Conservation (phyloP, 2,888 invertebrate genomes). For the Drosophila flavopinicola region DNA sequence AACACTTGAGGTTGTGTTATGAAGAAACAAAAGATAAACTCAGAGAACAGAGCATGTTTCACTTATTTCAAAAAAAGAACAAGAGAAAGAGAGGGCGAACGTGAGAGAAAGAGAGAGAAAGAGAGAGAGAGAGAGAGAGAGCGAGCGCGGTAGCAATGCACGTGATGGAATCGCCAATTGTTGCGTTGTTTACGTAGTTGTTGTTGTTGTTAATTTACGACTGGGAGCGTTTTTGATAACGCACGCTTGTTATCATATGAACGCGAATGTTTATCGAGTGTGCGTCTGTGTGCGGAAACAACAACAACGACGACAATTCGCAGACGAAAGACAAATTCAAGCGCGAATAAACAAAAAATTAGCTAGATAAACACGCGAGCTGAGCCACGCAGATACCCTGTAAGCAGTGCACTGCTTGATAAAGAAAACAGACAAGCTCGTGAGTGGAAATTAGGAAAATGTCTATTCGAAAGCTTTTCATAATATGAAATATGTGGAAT, state of each 20-base stretch:
- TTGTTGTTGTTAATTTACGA: conserved; percentile 44
- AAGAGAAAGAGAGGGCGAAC: neutral
- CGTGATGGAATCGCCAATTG: conserved; percentile 68
- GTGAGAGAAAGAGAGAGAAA: neutral
- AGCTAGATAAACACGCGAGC: neutral
- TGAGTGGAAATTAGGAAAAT: too few species aligned
- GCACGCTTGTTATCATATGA: conserved; percentile 57
- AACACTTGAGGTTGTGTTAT: conserved; percentile 11
- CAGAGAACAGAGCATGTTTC: conserved; percentile 1
- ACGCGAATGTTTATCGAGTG: conserved; percentile 56
- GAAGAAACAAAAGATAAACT: neutral
- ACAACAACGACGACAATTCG: conserved; percentile 29
- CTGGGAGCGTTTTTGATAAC: conserved; percentile 54
- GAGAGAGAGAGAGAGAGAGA: neutral
- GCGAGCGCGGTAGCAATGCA: conserved; percentile 35
- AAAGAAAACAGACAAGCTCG: neutral
- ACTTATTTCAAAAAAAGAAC: neutral
- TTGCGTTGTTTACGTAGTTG: conserved; percentile 39
- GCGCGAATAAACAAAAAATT: conserved; percentile 50
- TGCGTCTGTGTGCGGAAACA: conserved; percentile 20
- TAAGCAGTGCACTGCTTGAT: neutral
- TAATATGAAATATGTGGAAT: too few species aligned
- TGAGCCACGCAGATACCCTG: conserved; percentile 22
- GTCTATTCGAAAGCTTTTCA: too few species aligned
- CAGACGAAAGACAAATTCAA: conserved; percentile 42